Base-by-base conservation (phyloP, 2,888 invertebrate genomes). In the Drosophila cognata region DNA sequence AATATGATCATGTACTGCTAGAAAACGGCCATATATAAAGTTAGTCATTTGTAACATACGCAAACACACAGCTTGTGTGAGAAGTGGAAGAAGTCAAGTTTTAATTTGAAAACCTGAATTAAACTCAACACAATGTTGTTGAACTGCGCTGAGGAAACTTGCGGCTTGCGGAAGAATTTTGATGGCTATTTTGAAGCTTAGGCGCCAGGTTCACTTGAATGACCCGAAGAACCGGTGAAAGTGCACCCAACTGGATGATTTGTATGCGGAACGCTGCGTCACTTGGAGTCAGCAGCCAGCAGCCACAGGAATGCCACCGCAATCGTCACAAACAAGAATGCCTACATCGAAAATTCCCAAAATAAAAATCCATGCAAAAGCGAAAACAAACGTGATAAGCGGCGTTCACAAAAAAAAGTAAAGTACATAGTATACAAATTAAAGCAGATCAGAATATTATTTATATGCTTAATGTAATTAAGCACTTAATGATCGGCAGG, bases 401-500 rank as follows among this genome's bases (percentile, higher is more conserved):
- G 59, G 33, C 43, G 52, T n/a, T 11, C 55, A 36, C 31, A 41
- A 36, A 52, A 33, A 46, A 6, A 35, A 38, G 13, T 2, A 38
- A 62, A 18, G 16, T 48, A 58, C 21, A 16, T 38, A n/a, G 29
- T 53, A 53, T 57, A 62, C 79, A 67, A 73, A 81, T 68, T 78
- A 72, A 71, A 62, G 48, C 71, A 66, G 60, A 71, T 72, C 67
- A 63, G 29, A 75, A 68, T 38, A 73, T 60, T 65, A 65, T 65
- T 62, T 63, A 79, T 62, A 64, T 59, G 61, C 70, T 43, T 73
- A 71, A 77, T 77, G 72, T 80, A 90, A 85, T 85, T 88, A 90
- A 88, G 66, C 85, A 88, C 90, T 90, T 90, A 88, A 82, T 90
- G 85, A 90, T 88, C 88, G 60, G 80, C 75, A 80, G 90, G 85